A percentile compares a stretch with the other conserved stretches of the same genome.
These are phyloP conservation scores for Bombus consobrinus DNA, from an alignment of 1,140 invertebrate species.

Conservation along the genomic window DNA sequence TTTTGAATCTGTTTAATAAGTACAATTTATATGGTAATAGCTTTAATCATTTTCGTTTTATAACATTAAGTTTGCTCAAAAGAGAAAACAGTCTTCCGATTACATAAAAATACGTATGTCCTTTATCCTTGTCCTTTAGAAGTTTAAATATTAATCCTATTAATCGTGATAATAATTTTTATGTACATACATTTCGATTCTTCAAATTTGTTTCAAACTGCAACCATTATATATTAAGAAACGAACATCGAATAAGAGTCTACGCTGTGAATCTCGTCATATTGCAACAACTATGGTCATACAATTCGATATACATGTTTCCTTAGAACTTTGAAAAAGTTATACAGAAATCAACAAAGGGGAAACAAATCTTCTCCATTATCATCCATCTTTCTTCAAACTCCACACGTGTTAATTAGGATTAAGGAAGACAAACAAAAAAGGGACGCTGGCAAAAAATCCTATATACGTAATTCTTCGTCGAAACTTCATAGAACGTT, in stretches of 20 bases:
- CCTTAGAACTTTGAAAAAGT: no score
- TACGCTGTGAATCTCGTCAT: neutral
- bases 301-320: no score
- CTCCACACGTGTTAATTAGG: neutral
- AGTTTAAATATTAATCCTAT: neutral
- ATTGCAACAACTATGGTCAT: neutral
- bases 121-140: no score
- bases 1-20: neutral
- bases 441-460: no score
- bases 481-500: no score
- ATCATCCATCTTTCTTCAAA: neutral
- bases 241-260: no score
- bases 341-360: neutral
- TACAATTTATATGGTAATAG: neutral
- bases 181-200: neutral
- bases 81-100: neutral
- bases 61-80: neutral
- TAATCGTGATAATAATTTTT: neutral
- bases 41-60: neutral
- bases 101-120: neutral
- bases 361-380: neutral
- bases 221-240: neutral
- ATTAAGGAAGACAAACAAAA: no score
- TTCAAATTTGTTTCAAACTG: neutral
- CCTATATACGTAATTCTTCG: no score